Percentiles rank a stretch among this genome's conserved stretches.
Conservation (phyloP, 2,113 vertebrate genomes). For the Hippolais icterina region DNA sequence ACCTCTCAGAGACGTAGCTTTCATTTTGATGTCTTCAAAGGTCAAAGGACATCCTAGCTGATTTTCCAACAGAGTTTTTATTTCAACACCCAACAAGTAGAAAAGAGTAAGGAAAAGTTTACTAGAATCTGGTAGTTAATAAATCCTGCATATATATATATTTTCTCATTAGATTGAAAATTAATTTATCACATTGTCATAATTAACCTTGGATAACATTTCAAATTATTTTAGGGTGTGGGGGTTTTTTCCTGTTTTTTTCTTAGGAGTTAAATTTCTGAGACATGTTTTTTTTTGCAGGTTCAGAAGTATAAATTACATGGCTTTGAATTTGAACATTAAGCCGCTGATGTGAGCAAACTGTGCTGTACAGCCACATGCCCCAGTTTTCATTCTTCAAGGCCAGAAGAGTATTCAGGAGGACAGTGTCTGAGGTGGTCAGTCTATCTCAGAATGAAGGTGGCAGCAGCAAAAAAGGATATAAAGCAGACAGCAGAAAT, state of each 20-base stretch:
- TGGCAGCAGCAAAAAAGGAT: background rate
- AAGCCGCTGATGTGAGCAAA: background rate
- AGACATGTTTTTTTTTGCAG: background rate
- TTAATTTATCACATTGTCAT: background rate
- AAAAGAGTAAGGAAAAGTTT: background rate
- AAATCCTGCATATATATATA: background rate
- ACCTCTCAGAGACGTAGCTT: background rate
- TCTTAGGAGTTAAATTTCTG: background rate
- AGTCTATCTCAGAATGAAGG: background rate
- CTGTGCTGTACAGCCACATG: background rate
- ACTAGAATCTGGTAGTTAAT: background rate
- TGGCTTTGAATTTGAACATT: background rate
- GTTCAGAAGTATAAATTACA: background rate
- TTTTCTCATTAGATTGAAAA: background rate
- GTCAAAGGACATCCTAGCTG: background rate
- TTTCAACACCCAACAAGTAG: background rate
- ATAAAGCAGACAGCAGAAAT: background rate
- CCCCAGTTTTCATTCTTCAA: background rate
- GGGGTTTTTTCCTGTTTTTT: rapidly evolving
- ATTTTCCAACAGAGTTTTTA: background rate
- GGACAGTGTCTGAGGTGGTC: background rate
- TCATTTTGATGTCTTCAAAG: background rate
- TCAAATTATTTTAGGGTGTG: background rate
- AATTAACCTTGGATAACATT: background rate
- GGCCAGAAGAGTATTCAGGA: background rate